phyloP scores from a whole-genome alignment of 2,888 invertebrate genomes.

The Cosmia pyralina region DNA sequence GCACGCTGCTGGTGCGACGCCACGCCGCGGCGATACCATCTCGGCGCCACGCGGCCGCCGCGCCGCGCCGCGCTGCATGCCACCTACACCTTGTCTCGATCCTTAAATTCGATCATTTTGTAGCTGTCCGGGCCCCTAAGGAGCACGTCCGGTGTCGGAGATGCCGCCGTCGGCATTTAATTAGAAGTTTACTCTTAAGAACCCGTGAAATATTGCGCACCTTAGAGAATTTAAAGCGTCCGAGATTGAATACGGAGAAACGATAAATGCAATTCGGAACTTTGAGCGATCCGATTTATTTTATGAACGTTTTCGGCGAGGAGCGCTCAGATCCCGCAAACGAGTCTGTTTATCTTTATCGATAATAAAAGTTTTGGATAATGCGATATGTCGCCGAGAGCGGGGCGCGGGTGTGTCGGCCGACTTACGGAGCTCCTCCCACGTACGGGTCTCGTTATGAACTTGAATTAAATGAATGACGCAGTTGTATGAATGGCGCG shows the following conservation, averaged over 20 bases:
- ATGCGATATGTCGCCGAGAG: conserved; percentile 67
- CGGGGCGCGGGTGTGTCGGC: conserved; percentile 76
- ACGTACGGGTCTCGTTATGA: conserved; percentile 84
- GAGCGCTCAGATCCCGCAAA: conserved; percentile 70
- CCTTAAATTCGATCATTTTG: conserved; percentile 79
- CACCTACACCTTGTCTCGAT: conserved; percentile 74
- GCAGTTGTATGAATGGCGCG: conserved; percentile 88
- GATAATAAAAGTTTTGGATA: conserved; percentile 77
- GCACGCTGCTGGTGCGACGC: conserved; percentile 67
- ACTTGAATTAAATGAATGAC: conserved; percentile 89
- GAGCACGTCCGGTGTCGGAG: conserved; percentile 77
- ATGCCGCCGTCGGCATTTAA: conserved; percentile 81
- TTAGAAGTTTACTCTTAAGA: conserved; percentile 83
- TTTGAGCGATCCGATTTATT: conserved; percentile 82
- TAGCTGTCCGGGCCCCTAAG: conserved; percentile 71
- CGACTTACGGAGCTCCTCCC: conserved; percentile 77
- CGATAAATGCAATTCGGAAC: conserved; percentile 80
- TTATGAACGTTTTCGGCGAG: conserved; percentile 75
- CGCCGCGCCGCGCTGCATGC: conserved; percentile 63
- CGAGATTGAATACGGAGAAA: conserved; percentile 82
- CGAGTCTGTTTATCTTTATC: conserved; percentile 76
- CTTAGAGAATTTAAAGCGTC: conserved; percentile 80
- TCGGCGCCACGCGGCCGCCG: conserved; percentile 76
- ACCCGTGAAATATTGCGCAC: conserved; percentile 85
- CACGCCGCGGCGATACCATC: conserved; percentile 78